Conservation (phyloP, 2,797 vertebrate genomes). For the Chromis chromis region DNA sequence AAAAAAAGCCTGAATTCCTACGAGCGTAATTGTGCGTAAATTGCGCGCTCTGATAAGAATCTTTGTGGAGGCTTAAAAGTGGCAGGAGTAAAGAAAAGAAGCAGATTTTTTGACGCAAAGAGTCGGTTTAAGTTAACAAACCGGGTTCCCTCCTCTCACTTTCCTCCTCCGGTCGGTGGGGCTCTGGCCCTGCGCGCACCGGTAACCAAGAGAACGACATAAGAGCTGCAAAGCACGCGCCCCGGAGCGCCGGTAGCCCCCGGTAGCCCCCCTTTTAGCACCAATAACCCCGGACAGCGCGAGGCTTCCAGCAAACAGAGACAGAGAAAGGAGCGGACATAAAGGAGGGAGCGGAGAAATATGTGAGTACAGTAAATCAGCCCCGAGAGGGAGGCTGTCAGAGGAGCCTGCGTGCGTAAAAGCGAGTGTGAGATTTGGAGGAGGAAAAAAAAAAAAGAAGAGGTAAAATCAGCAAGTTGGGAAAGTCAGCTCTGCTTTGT, state of each 20-base stretch:
- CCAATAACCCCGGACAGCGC: conserved; percentile 83
- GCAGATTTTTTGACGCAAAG: no score
- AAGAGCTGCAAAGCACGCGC: conserved; percentile 89
- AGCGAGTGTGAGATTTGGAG: conserved; percentile 23
- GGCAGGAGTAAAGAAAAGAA: not conserved
- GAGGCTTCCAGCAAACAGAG: conserved; percentile 88
- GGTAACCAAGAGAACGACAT: conserved; percentile 94
- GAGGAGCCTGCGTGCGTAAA: conserved; percentile 71
- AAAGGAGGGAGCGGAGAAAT: conserved; percentile 79
- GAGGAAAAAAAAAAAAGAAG: conserved; percentile 20
- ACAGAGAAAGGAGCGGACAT: conserved; percentile 76
- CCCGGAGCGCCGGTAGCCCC: conserved; percentile 85
- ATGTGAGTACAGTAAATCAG: conserved; percentile 91
- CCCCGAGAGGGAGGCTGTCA: conserved; percentile 84
- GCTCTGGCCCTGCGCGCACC: conserved; percentile 72
- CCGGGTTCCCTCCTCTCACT: conserved; percentile 20
- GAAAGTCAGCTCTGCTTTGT: not conserved
- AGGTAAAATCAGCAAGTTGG: conserved; percentile 43
- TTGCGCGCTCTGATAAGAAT: not conserved
- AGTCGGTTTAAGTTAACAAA: conserved; percentile 26
- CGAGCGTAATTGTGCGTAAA: conserved; percentile 32
- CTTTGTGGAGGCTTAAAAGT: not conserved
- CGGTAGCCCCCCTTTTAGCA: conserved; percentile 79
- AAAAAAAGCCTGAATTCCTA: conserved; percentile 3
- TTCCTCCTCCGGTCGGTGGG: conserved; percentile 51